Evolutionary conservation across 64 coral and sea anemone species (phyloP).

Genomic region (Cladopsammia gracilis): DNA sequence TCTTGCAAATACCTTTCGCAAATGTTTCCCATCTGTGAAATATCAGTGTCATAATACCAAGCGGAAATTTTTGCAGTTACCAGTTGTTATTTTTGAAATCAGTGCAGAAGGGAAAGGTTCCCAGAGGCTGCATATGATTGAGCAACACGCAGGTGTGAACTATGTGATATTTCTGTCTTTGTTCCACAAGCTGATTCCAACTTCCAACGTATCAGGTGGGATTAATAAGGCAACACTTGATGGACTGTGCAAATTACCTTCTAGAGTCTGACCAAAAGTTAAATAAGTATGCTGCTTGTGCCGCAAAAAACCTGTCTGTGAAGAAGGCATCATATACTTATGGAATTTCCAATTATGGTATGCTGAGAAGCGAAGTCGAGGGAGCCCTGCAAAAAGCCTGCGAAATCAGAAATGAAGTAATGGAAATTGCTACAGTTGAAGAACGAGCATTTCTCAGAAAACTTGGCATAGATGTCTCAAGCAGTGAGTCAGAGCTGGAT

Average conservation of each 20-base stretch:
- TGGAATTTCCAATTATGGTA: conserved; percentile 28
- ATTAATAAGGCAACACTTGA: conserved; percentile 18
- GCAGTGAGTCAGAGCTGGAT: neutral
- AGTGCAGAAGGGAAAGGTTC: conserved; percentile 24
- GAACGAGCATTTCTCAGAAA: neutral
- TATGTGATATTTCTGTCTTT: conserved; percentile 30
- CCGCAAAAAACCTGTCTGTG: conserved; percentile 20
- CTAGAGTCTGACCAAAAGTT: conserved; percentile 69
- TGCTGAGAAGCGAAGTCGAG: conserved; percentile 47
- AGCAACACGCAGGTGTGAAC: conserved; percentile 46
- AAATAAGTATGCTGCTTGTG: conserved; percentile 62
- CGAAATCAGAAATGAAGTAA: conserved; percentile 58
- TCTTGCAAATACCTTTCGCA: conserved; percentile 20
- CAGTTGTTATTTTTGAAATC: conserved; percentile 71
- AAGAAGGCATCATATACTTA: conserved; percentile 34
- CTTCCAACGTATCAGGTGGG: conserved; percentile 22
- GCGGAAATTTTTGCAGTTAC: conserved; percentile 66
- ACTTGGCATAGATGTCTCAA: neutral
- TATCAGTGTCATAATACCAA: conserved; percentile 38
- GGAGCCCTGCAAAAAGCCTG: conserved; percentile 31
- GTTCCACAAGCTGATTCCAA: conserved; percentile 49
- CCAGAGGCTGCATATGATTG: conserved; percentile 59
- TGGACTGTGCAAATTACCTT: conserved; percentile 59
- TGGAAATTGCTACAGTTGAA: conserved; percentile 23
- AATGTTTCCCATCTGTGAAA: conserved; percentile 22